These are phyloP conservation scores for Ptychoptera albimana DNA, from an alignment of 2,888 invertebrate species.

Conservation along the genomic window DNA sequence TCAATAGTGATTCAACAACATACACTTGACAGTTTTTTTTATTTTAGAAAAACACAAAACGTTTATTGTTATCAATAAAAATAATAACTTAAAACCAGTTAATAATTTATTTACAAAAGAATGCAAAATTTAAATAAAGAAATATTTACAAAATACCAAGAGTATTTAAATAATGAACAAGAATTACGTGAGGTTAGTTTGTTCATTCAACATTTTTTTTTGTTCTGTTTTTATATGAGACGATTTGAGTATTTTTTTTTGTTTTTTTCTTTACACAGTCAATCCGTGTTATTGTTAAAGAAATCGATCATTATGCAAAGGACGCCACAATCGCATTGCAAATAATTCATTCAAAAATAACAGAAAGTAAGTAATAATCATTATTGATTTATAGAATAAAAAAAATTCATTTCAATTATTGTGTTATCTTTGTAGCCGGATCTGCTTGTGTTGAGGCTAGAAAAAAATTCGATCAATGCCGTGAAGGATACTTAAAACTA, in stretches of 20 bases:
- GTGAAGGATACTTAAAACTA: slow-evolving; percentile 45
- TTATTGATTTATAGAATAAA: background rate
- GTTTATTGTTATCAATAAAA: too few relatives aligned
- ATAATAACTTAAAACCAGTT: too few relatives aligned
- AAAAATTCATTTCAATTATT: background rate
- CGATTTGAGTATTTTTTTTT: slow-evolving; percentile 7
- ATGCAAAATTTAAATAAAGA: slow-evolving; percentile 20
- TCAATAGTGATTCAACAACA: too few relatives aligned
- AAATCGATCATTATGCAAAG: slow-evolving; percentile 61
- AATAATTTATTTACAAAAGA: too few relatives aligned
- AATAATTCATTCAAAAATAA: slow-evolving; percentile 60
- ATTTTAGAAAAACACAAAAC: too few relatives aligned
- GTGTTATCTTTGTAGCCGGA: slow-evolving; percentile 33
- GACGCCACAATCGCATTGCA: slow-evolving; percentile 68
- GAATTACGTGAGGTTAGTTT: slow-evolving; percentile 56
- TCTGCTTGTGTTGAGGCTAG: slow-evolving; percentile 47
- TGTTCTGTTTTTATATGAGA: too few relatives aligned
- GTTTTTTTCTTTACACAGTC: slow-evolving; percentile 8
- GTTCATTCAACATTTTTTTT: background rate
- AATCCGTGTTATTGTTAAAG: slow-evolving; percentile 19
- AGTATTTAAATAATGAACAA: slow-evolving; percentile 60
- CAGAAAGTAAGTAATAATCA: slow-evolving; percentile 39
- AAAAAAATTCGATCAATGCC: slow-evolving; percentile 46
- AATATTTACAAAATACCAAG: slow-evolving; percentile 62
- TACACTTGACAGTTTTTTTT: too few relatives aligned